Evolutionary conservation across 2,113 vertebrate species (phyloP).

Genomic region (Amphiprion ocellaris): DNA sequence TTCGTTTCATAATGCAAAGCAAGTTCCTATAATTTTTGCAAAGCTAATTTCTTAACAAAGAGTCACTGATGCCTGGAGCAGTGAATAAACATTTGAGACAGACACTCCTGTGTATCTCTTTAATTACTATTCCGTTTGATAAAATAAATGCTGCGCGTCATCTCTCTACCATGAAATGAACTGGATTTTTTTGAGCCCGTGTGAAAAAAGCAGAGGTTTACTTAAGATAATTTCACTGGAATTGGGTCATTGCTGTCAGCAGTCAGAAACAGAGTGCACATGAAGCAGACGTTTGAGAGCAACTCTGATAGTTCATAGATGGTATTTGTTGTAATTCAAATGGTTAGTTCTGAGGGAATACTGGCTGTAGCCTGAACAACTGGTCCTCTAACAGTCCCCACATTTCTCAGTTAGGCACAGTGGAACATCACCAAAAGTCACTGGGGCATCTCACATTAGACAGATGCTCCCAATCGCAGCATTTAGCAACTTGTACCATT

Average conservation of each 20-base stretch:
- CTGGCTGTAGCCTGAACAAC: constrained; percentile 50
- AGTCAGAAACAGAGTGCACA: constrained; percentile 11
- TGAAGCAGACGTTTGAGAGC: constrained; percentile 39
- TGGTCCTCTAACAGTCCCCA: constrained; percentile 38
- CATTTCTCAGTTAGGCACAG: constrained; percentile 45
- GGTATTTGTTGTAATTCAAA: constrained; percentile 39
- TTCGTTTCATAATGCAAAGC: constrained; percentile 29
- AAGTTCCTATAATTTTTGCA: constrained; percentile 24
- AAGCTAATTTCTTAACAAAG: constrained; percentile 47
- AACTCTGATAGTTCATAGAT: constrained; percentile 37
- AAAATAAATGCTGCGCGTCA: constrained; percentile 46
- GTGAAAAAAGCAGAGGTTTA: constrained; percentile 49
- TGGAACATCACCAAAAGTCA: constrained; percentile 43
- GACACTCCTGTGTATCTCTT: constrained; percentile 49
- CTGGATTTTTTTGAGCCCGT: constrained; percentile 28
- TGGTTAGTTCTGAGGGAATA: constrained; percentile 23
- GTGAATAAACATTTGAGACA: constrained; percentile 54
- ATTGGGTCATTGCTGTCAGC: constrained; percentile 50
- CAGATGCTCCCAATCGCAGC: constrained; percentile 48
- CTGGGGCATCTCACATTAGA: constrained; percentile 22
- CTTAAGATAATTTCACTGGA: constrained; percentile 42
- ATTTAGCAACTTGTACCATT: constrained; percentile 33
- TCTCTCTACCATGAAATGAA: constrained; percentile 65
- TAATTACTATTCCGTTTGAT: constrained; percentile 61
- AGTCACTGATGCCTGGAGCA: constrained; percentile 44